Evolutionary conservation across 2,888 invertebrate genomes (phyloP).

Genomic region (Xestia c-nigrum): DNA sequence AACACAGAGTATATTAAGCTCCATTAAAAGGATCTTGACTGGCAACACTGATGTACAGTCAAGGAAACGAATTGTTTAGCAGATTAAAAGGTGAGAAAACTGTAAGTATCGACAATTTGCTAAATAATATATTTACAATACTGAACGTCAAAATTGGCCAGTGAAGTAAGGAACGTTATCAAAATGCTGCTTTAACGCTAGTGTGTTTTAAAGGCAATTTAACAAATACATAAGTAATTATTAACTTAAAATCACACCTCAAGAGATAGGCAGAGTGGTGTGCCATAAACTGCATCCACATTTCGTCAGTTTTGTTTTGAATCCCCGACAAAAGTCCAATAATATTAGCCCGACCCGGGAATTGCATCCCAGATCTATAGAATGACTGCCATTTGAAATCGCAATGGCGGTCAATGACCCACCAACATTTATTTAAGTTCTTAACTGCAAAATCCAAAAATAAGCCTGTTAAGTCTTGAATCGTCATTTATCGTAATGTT

Average conservation of each 20-base stretch:
- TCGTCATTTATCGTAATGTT: no score
- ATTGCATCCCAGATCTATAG: background rate
- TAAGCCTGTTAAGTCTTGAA: no score
- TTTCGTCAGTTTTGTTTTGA: background rate
- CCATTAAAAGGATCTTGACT: background rate
- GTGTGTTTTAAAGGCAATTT: background rate
- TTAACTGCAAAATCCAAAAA: no score
- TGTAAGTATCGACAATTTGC: background rate
- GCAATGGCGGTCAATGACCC: no score
- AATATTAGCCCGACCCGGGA: background rate
- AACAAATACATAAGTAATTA: background rate
- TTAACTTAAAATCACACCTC: background rate
- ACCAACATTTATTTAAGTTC: no score
- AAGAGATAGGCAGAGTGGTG: background rate
- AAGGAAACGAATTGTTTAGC: background rate
- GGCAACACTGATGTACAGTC: slow-evolving; percentile 8
- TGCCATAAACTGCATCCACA: background rate
- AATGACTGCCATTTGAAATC: no score
- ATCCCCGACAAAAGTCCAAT: background rate
- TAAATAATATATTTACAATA: background rate
- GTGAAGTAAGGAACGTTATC: background rate
- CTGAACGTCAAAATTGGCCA: background rate
- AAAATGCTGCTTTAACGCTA: background rate
- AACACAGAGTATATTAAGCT: background rate
- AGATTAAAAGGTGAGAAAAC: background rate